Evolutionary conservation across 1,140 invertebrate genomes (phyloP).

Genomic region (Drosophila orena): DNA sequence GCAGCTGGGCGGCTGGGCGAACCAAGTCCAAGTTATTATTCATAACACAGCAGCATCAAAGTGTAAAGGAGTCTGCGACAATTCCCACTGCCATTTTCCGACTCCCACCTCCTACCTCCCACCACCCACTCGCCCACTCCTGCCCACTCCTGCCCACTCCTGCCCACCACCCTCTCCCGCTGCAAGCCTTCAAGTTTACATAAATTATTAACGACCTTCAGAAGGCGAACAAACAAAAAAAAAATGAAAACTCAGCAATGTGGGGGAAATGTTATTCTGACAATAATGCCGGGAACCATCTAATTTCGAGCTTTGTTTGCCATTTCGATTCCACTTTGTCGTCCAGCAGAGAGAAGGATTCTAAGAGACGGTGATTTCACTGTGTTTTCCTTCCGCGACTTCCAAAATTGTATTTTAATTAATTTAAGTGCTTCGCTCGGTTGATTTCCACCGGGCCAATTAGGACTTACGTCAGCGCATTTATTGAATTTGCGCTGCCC

Average conservation of each 20-base stretch:
- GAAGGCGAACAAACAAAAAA: slow-evolving; percentile 15
- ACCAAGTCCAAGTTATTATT: slow-evolving; percentile 75
- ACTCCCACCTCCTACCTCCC: slow-evolving; percentile 12
- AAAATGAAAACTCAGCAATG: slow-evolving; percentile 20
- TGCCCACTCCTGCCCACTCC: slow-evolving; percentile 2
- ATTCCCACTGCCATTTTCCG: slow-evolving; percentile 78
- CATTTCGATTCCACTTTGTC: slow-evolving; percentile 62
- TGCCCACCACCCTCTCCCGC: slow-evolving; percentile 4
- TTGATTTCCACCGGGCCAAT: slow-evolving; percentile 69
- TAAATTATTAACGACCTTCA: slow-evolving; percentile 77
- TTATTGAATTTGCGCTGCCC: slow-evolving; percentile 60
- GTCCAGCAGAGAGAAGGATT: slow-evolving; percentile 48
- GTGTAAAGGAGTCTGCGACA: slow-evolving; percentile 81
- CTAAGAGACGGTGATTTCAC: slow-evolving; percentile 48
- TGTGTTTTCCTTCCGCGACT: slow-evolving; percentile 52
- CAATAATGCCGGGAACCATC: slow-evolving; percentile 66
- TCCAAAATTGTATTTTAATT: slow-evolving; percentile 66
- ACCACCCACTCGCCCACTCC: background rate
- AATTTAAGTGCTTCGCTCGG: slow-evolving; percentile 76
- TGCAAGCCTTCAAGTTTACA: slow-evolving; percentile 65
- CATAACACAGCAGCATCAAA: slow-evolving; percentile 82
- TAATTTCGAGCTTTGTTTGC: slow-evolving; percentile 72
- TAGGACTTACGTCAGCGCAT: slow-evolving; percentile 67
- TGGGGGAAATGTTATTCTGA: slow-evolving; percentile 55
- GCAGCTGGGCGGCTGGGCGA: slow-evolving; percentile 11